phyloP scores from a whole-genome alignment of 2,797 vertebrate species.

The Premnoplex brunnescens region DNA sequence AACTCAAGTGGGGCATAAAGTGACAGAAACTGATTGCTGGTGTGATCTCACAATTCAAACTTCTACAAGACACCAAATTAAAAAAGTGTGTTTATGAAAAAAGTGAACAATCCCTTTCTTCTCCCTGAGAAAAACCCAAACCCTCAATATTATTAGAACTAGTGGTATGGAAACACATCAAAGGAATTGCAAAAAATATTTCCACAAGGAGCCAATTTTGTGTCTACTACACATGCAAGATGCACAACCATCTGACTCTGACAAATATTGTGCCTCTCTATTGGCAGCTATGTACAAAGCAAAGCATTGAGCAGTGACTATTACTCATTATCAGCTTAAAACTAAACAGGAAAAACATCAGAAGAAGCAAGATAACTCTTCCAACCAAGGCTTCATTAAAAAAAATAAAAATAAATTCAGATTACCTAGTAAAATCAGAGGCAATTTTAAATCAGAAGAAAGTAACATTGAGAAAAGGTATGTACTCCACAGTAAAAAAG shows the following conservation, averaged over 20 bases:
- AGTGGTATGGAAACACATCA: background rate
- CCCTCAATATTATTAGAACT: background rate
- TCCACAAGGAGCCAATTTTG: background rate
- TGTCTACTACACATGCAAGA: slow-evolving; percentile 4
- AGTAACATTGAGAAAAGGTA: background rate
- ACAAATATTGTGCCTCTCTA: slow-evolving; percentile 25
- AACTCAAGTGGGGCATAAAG: background rate
- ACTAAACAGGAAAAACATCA: background rate
- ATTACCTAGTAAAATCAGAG: background rate
- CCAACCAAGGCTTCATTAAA: background rate
- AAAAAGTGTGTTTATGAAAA: background rate
- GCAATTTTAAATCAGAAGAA: background rate
- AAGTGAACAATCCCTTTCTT: background rate
- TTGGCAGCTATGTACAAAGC: background rate
- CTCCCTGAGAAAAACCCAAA: background rate
- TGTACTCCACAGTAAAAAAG: background rate
- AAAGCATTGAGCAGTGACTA: background rate
- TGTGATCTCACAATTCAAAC: background rate
- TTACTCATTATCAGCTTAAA: background rate
- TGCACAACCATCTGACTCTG: slow-evolving; percentile 38
- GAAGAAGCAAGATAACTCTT: background rate
- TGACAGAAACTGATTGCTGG: background rate
- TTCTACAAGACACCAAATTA: background rate
- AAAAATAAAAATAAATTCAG: background rate
- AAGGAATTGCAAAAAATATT: background rate